Base-by-base conservation (phyloP, 1,140 invertebrate species). In the Saccostrea cuccullata region DNA sequence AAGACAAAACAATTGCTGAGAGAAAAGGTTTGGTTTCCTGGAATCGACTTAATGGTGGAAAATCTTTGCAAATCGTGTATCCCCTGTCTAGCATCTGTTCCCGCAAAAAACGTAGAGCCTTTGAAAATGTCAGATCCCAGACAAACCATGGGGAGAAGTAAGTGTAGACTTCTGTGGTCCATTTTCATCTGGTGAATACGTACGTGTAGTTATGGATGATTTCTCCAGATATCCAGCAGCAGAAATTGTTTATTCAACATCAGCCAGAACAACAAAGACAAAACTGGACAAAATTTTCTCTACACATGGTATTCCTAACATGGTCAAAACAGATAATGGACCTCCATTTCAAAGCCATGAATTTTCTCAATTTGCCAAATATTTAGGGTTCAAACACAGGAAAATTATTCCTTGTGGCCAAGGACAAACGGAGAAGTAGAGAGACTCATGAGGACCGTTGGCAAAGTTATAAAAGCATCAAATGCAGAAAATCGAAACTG, bases 21-120 rank as follows among this genome's bases (percentile, higher is more conserved):
- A 47, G 90, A 92, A 85, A 94, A 93, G 83, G 92, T 94, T 6
- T 94, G 92, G 92, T 94, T 93, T 85, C 93, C 92, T 47, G 87
- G 89, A n/a, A 91, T 94, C 13, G 93, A 94, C 86, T 86, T 87
- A 84, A 15, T 89, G 23, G 92, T 93, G 15, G 92, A 94, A 87
- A 47, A 88, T 9, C 26, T 73, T 64, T 85, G 92, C n/a, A 91
- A 90, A 87, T 64, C 55, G 12, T 94, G 93, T 85, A 85, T 93
- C 15, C 89, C 90, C 17, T 94, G 93, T 89, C 90, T 91, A 88
- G 85, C 91, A 13, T 56, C 87, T 20, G 84, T 82, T 15, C 40
- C 30, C 30, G 56, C 83, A 58, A 86, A 86, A 9, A 88, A 85
- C 17, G 23, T 84, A 30, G 91, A 93, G 91, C 93, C 93, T 30